These are phyloP conservation scores for Pediacus dermestoides DNA, from an alignment of 2,888 invertebrate genomes.

Conservation along the genomic window DNA sequence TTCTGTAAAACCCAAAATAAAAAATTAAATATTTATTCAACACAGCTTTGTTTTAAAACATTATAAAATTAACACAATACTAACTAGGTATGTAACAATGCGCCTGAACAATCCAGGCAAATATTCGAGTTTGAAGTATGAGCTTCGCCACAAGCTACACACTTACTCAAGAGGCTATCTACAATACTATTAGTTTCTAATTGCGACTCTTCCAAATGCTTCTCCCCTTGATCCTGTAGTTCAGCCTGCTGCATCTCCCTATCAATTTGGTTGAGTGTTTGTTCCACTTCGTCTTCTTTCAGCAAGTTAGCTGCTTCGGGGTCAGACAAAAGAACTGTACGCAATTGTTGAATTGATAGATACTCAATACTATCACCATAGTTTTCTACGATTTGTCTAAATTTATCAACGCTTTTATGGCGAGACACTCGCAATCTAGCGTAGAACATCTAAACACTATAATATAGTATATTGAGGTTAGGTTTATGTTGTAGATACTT, in stretches of 20 bases:
- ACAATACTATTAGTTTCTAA: slow-evolving; percentile 29
- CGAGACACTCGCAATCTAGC: slow-evolving; percentile 24
- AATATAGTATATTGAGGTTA: slow-evolving; percentile 13
- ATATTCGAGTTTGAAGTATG: slow-evolving; percentile 22
- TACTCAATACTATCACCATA: slow-evolving; percentile 21
- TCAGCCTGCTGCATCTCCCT: slow-evolving; percentile 27
- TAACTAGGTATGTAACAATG: no score
- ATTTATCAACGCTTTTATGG: slow-evolving; percentile 29
- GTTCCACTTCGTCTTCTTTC: slow-evolving; percentile 29
- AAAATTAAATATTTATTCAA: no score
- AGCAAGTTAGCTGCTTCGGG: slow-evolving; percentile 26
- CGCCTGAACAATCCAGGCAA: slow-evolving; percentile 33
- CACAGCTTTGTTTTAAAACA: no score
- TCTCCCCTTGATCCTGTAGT: slow-evolving; percentile 24
- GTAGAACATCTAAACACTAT: slow-evolving; percentile 17
- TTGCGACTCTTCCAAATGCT: slow-evolving; percentile 24
- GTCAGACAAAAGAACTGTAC: slow-evolving; percentile 24
- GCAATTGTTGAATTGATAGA: slow-evolving; percentile 23
- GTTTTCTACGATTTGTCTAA: slow-evolving; percentile 27
- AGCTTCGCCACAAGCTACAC: slow-evolving; percentile 30
- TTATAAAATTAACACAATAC: no score
- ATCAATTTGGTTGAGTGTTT: slow-evolving; percentile 33
- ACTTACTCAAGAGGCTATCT: slow-evolving; percentile 25
- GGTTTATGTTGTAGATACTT: slow-evolving; percentile 14
- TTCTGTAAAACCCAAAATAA: no score